These are phyloP conservation scores for Pristionchus arcanus DNA, from an alignment of 2,888 invertebrate species.

Conservation along the genomic window DNA sequence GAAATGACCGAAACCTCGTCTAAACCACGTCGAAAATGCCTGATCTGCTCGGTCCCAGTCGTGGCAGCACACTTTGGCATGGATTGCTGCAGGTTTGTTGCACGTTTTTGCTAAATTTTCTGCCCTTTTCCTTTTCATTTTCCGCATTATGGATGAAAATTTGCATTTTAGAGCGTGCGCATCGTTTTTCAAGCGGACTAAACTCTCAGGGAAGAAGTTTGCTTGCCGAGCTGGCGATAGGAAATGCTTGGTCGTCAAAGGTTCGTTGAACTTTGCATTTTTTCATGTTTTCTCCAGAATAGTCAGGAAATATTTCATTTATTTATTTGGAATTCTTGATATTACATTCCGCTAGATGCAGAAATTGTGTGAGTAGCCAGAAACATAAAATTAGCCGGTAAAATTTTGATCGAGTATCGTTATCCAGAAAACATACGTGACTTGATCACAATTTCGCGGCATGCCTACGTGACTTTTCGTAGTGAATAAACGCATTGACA, in stretches of 20 bases:
- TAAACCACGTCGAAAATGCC: neutral
- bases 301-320: too few relatives aligned
- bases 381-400: too few relatives aligned
- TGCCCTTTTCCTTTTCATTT: neutral
- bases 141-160: neutral
- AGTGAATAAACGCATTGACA: too few relatives aligned
- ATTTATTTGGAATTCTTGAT: too few relatives aligned
- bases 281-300: neutral
- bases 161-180: slow-evolving; percentile 17
- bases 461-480: too few relatives aligned
- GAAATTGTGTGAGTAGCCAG: too few relatives aligned
- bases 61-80: slow-evolving; percentile 7
- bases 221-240: neutral
- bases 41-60: neutral
- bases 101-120: neutral
- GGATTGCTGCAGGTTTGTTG: slow-evolving; percentile 30
- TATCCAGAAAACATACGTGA: too few relatives aligned
- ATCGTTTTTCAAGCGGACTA: slow-evolving; percentile 30
- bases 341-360: too few relatives aligned
- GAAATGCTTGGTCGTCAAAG: neutral
- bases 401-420: too few relatives aligned
- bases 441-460: too few relatives aligned
- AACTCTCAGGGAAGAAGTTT: neutral
- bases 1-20: neutral
- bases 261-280: neutral